Evolutionary conservation across 2,797 vertebrate genomes (phyloP), one percentile per base, ranked within the genome.

Genomic region (Amniataba percoides): DNA sequence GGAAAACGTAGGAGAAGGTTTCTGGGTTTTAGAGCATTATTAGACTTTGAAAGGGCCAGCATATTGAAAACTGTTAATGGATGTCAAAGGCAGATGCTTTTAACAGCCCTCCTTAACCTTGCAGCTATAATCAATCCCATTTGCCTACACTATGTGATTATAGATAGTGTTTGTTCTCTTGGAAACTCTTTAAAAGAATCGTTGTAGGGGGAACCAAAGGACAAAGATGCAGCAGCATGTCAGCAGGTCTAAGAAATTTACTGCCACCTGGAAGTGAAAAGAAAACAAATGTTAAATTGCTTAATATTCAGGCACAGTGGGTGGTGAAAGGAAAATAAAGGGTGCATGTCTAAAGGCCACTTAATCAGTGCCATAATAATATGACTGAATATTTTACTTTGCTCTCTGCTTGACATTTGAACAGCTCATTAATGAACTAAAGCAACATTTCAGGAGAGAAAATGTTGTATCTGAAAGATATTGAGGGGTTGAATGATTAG

Each of bases 341-440:
- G 40, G 21, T 36, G 39, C 18, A 27, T 18, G 7, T 56, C 34
- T 53, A 31, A 64, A 59, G 58, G 71, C 55, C 43, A 71, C 31
- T 53, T 55, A 45, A 78, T 70, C 34, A 69, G 65, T 16, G 34
- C 65, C 40, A 15, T 55, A 34, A 66, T 23, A 23, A 68, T 7
- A 40, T 9, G 46, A 65, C 12, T 14, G 25, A 60, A 31, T 57
- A 58, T 71, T 42, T 34, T 9, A 10, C 21, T 57, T 21, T 40
- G 11, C 39, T 58, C n/a, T 2, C 14, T 58, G 21, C 63, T 31
- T 73, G 27, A 53, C 27, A 39, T 3, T 25, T 7, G 16, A 74
- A n/a, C 25, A 34, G 13, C 66, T 81, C 49, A 49, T 72, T n/a
- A 23, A 4, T 52, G 34, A 59, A 3, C 1, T n/a, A 14, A 40